A percentile compares a stretch with the other conserved stretches of the same genome.
These are phyloP conservation scores for Luehdorfia chinensis DNA, from an alignment of 1,140 invertebrate genomes.

Conservation along the genomic window DNA sequence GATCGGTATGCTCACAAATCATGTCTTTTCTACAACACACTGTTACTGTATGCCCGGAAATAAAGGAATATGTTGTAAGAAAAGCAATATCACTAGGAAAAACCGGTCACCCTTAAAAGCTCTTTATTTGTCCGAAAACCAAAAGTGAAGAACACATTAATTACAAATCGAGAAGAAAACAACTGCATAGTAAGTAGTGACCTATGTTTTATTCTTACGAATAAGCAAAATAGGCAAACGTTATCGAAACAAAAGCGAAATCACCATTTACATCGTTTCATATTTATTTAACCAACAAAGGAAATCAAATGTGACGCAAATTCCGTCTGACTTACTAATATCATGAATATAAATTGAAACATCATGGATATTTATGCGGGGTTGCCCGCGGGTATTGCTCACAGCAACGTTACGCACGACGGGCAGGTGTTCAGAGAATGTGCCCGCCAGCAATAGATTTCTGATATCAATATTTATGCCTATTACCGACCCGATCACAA, in stretches of 20 bases:
- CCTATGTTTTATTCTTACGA: too few species aligned
- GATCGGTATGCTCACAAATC: too few species aligned
- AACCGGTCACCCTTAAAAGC: too few species aligned
- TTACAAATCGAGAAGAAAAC: too few species aligned
- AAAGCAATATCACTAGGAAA: too few species aligned
- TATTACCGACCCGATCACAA: constrained; percentile 57
- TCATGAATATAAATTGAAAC: constrained; percentile 77
- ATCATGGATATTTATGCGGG: constrained; percentile 72
- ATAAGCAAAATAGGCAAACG: too few species aligned
- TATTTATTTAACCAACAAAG: constrained; percentile 65
- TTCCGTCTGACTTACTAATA: constrained; percentile 74
- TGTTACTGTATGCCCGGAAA: too few species aligned
- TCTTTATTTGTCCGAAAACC: too few species aligned
- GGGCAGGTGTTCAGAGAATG: constrained; percentile 70
- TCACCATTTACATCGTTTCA: constrained; percentile 13
- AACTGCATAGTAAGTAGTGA: too few species aligned
- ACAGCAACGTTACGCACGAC: constrained; percentile 38
- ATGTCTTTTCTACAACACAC: too few species aligned
- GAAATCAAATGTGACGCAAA: constrained; percentile 70
- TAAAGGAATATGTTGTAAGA: too few species aligned
- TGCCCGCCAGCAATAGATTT: constrained; percentile 60
- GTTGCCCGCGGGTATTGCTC: constrained; percentile 60
- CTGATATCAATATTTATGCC: constrained; percentile 71
- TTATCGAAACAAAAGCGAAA: constrained; percentile 11
- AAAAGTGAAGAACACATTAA: too few species aligned